Evolutionary conservation across 1,140 invertebrate genomes (phyloP).

Genomic region (Lepidurus arcticus): DNA sequence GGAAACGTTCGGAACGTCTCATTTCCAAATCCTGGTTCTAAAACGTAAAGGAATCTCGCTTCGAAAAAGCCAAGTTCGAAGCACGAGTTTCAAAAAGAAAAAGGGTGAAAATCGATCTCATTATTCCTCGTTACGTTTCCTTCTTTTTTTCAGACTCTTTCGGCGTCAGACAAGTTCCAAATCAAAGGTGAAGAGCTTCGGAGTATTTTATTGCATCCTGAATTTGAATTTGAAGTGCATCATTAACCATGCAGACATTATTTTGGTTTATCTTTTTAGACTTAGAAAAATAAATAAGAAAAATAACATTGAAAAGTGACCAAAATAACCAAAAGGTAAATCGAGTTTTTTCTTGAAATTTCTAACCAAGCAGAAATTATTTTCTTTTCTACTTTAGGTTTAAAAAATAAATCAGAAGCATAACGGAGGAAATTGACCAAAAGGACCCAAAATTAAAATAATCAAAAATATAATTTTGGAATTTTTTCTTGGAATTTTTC

Average conservation of each 20-base stretch:
- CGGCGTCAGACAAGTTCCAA: no score
- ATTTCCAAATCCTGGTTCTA: background rate
- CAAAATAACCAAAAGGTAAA: background rate
- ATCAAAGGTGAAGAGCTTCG: no score
- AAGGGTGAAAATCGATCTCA: background rate
- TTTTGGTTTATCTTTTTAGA: background rate
- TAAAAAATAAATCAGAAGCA: no score
- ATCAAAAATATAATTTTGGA: no score
- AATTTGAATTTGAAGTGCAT: slow-evolving; percentile 1
- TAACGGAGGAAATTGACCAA: no score
- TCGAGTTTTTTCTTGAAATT: background rate
- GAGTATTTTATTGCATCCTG: no score
- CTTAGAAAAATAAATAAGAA: background rate
- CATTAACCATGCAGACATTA: background rate
- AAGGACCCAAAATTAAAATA: no score
- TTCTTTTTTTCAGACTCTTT: background rate
- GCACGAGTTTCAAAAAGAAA: background rate
- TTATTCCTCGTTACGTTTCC: background rate
- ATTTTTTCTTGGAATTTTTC: no score
- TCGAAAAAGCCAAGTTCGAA: background rate
- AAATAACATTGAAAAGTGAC: background rate
- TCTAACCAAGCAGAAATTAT: no score
- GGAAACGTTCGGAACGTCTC: background rate
- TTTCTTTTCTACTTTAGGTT: no score
- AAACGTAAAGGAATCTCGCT: background rate